phyloP scores from a whole-genome alignment of 2,888 invertebrate species.

The Tipula vernalis region DNA sequence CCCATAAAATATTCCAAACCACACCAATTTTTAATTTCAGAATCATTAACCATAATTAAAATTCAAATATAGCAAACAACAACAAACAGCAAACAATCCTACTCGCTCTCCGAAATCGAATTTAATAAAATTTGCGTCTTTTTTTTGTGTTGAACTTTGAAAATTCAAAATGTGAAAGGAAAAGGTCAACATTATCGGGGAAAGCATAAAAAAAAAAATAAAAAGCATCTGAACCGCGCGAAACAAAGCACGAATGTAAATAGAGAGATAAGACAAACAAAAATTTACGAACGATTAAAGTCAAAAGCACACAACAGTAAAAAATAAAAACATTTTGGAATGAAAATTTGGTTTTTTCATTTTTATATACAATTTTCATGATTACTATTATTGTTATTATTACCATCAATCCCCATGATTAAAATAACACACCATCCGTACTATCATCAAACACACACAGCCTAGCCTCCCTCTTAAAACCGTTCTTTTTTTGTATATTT shows the following conservation, averaged over 20 bases:
- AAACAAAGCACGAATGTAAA: background rate
- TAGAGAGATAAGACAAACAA: background rate
- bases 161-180: background rate
- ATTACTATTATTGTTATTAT: slow-evolving; percentile 4
- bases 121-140: background rate
- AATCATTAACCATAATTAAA: background rate
- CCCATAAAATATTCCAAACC: background rate
- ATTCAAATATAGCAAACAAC: slow-evolving; percentile 1
- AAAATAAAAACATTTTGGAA: background rate
- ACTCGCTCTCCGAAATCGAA: background rate
- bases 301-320: background rate
- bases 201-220: background rate
- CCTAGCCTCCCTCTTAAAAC: background rate
- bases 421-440: background rate
- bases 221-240: background rate
- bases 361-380: background rate
- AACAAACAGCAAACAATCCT: background rate
- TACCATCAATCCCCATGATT: background rate
- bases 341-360: background rate
- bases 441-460: background rate
- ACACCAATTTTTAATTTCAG: background rate
- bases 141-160: background rate
- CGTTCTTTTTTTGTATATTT: background rate
- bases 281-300: background rate
- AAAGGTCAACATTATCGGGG: background rate